Conservation (phyloP, 2,113 vertebrate genomes). For the Chrysemys picta region DNA sequence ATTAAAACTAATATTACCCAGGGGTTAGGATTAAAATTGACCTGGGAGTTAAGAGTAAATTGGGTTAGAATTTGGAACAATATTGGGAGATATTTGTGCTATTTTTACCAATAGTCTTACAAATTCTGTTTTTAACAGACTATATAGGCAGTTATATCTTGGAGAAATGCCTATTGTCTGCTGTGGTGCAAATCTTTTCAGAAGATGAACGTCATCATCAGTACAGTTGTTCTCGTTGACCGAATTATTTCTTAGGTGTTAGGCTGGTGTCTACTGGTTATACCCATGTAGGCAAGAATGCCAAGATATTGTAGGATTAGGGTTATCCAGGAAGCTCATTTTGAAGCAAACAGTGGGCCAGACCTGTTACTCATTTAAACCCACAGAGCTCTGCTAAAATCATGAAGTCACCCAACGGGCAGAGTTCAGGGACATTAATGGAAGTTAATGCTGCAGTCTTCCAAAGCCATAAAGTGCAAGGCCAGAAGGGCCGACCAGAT, state of each 20-base stretch:
- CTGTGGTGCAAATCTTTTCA: neutral
- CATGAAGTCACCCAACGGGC: neutral
- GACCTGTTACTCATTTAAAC: neutral
- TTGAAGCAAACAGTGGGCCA: neutral
- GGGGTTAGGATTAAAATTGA: neutral
- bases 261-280: neutral
- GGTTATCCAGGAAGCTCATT: rapidly evolving
- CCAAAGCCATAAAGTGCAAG: neutral
- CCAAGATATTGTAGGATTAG: rapidly evolving
- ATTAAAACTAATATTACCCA: neutral
- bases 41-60: rapidly evolving
- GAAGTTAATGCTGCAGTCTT: neutral
- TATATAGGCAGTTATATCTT: neutral
- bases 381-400: neutral
- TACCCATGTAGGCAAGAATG: neutral
- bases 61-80: neutral
- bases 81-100: neutral
- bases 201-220: neutral
- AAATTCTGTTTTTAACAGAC: neutral
- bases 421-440: neutral
- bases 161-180: neutral
- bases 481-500: neutral
- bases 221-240: rapidly evolving
- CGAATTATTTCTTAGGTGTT: neutral
- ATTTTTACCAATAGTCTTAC: neutral